phyloP scores from a whole-genome alignment of 92 coral and sea anemone species.

The Parazoanthus swiftii region DNA sequence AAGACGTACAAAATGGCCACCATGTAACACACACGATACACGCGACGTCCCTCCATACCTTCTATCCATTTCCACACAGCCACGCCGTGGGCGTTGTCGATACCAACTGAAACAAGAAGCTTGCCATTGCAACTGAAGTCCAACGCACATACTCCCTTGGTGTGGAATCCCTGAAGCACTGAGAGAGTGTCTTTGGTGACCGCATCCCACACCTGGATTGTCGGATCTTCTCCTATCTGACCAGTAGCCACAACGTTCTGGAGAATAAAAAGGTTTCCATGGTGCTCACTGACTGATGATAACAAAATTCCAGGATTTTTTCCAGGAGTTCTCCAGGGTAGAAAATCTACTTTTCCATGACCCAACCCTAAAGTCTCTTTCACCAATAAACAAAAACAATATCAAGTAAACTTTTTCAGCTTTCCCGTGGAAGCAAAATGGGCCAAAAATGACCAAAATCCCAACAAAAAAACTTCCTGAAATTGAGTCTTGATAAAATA shows the following conservation, averaged over 20 bases:
- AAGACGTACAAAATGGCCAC: no score
- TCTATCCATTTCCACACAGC: conserved; percentile 98
- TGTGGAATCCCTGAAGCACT: conserved; percentile 85
- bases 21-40: neutral
- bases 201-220: conserved; percentile 96
- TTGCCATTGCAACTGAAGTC: conserved; percentile 95
- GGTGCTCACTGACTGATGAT: no score
- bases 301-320: no score
- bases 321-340: no score
- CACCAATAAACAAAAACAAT: no score
- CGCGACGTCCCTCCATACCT: conserved; percentile 48
- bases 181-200: conserved; percentile 90
- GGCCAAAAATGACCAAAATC: no score
- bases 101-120: conserved; percentile 88
- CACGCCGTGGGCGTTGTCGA: conserved; percentile 83
- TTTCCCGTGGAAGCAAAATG: no score
- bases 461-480: no score
- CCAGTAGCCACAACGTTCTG: conserved; percentile 97
- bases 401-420: no score
- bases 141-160: conserved; percentile 89
- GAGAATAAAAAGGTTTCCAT: neutral
- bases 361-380: no score
- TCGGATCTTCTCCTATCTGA: conserved; percentile 96
- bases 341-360: no score
- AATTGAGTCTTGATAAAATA: no score